phyloP scores from a whole-genome alignment of 1,140 invertebrate species.

The Drosophila obscura region DNA sequence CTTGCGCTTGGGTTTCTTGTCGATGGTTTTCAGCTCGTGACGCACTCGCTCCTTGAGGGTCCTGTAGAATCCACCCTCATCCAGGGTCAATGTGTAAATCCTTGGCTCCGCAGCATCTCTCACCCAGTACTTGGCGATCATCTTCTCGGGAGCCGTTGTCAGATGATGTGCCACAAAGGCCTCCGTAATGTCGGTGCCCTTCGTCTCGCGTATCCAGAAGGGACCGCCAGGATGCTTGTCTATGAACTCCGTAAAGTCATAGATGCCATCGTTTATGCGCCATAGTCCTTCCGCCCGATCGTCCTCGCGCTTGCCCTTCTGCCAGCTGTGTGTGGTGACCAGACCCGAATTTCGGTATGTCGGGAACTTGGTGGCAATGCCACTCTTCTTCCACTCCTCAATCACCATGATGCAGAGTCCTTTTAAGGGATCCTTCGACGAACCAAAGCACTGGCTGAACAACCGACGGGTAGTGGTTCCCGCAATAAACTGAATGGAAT shows the following conservation, averaged over 20 bases:
- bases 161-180: conserved; percentile 88
- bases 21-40: conserved; percentile 84
- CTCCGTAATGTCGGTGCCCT: conserved; percentile 90
- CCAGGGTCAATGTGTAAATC: conserved; percentile 87
- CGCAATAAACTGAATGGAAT: conserved; percentile 37
- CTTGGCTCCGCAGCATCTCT: conserved; percentile 85
- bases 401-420: conserved; percentile 63
- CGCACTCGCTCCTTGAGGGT: conserved; percentile 86
- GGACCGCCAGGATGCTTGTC: conserved; percentile 88
- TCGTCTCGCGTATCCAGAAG: conserved; percentile 87
- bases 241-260: conserved; percentile 87
- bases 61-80: conserved; percentile 88
- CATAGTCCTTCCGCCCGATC: conserved; percentile 89
- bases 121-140: conserved; percentile 87
- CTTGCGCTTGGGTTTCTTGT: conserved; percentile 75
- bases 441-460: not conserved
- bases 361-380: conserved; percentile 78
- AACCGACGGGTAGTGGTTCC: conserved; percentile 9
- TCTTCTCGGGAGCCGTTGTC: conserved; percentile 82
- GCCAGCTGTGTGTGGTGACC: conserved; percentile 83
- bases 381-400: conserved; percentile 73
- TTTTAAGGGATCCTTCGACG: not conserved
- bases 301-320: conserved; percentile 85
- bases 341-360: conserved; percentile 70
- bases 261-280: conserved; percentile 88